Evolutionary conservation across 1,140 invertebrate genomes (phyloP).

Genomic region (Macrocentrus cingulum): DNA sequence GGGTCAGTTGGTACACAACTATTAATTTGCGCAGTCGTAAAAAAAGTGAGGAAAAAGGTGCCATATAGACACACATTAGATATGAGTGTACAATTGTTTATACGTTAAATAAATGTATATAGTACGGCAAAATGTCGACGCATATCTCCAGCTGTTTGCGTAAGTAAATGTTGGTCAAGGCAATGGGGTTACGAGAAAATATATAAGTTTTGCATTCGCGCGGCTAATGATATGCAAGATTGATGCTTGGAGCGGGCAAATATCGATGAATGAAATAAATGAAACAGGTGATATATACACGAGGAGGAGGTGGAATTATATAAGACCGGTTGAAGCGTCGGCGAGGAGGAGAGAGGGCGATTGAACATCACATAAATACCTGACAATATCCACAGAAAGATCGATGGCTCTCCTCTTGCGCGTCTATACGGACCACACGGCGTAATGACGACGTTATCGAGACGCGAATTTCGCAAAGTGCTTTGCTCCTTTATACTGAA

Average conservation of each 20-base stretch:
- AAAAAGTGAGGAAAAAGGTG: too few species aligned
- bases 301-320: background rate
- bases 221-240: too few species aligned
- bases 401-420: constrained; percentile 23
- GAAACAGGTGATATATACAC: background rate
- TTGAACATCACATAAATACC: too few species aligned
- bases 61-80: background rate
- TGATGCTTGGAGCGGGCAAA: too few species aligned
- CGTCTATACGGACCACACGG: too few species aligned
- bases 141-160: constrained; percentile 11
- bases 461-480: constrained; percentile 30
- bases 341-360: background rate
- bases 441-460: constrained; percentile 28
- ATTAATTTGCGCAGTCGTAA: too few species aligned
- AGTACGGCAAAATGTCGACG: too few species aligned
- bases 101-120: too few species aligned
- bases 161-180: constrained; percentile 51
- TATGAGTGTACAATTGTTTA: background rate
- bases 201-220: constrained; percentile 14
- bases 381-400: too few species aligned
- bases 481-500: constrained; percentile 30
- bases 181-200: constrained; percentile 45
- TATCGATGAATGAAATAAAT: constrained; percentile 10
- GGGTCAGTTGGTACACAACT: too few species aligned
- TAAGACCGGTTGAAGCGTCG: too few species aligned